These are phyloP conservation scores for Nemotelus pantherinus DNA, from an alignment of 2,888 invertebrate species.

Conservation along the genomic window DNA sequence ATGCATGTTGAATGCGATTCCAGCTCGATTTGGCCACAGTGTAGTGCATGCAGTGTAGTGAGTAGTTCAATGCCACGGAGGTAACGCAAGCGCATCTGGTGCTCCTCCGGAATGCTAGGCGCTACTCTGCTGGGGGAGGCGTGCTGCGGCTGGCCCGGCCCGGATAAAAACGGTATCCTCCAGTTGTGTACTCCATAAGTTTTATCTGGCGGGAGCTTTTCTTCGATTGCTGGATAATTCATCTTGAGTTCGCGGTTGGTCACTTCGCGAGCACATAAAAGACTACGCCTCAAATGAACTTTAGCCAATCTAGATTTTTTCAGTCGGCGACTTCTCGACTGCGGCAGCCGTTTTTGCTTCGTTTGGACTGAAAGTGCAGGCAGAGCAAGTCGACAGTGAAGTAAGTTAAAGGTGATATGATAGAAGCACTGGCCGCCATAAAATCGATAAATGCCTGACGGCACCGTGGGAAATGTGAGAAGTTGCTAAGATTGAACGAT, in stretches of 20 bases:
- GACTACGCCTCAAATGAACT: background rate
- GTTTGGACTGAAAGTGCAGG: background rate
- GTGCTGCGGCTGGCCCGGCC: conserved; percentile 33
- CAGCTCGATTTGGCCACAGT: background rate
- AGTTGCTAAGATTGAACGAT: background rate
- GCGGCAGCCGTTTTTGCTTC: background rate
- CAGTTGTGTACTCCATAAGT: conserved; percentile 22
- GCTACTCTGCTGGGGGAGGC: background rate
- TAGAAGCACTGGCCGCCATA: background rate
- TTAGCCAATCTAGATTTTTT: conserved; percentile 7
- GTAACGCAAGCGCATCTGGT: conserved; percentile 39
- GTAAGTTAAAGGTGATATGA: conserved; percentile 29
- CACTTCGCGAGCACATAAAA: conserved; percentile 1
- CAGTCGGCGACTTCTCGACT: background rate
- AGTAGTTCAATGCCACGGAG: conserved; percentile 9
- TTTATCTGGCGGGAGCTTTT: conserved; percentile 24
- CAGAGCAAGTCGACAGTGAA: background rate
- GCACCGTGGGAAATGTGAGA: conserved; percentile 2
- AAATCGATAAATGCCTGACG: conserved; percentile 36
- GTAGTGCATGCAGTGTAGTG: background rate
- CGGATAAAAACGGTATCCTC: conserved; percentile 35
- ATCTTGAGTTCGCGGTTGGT: conserved; percentile 27
- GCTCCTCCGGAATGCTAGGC: background rate
- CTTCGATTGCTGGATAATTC: conserved; percentile 39
- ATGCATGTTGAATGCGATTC: background rate